phyloP scores from a whole-genome alignment of 2,888 invertebrate species.

The Platerodrilus igneus region DNA sequence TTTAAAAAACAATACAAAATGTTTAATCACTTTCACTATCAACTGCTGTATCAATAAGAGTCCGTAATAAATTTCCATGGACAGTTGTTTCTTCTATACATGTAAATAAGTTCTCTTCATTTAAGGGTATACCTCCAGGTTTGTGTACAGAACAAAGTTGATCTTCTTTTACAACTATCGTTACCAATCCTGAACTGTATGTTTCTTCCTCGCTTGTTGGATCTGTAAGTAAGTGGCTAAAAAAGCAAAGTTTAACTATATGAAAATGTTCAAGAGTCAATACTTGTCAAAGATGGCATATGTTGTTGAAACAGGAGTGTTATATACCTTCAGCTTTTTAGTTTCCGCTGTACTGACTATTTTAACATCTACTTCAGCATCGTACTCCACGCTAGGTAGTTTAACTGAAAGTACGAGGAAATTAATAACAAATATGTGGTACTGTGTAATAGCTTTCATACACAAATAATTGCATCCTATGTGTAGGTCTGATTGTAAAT shows the following conservation, averaged over 20 bases:
- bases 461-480: too few relatives aligned
- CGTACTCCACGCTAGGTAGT: conserved; percentile 65
- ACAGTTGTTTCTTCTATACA: conserved; percentile 59
- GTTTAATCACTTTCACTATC: conserved; percentile 24
- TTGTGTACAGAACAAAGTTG: conserved; percentile 64
- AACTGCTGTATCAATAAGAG: conserved; percentile 44
- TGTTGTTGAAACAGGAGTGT: conserved; percentile 66
- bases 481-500: too few relatives aligned
- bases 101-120: conserved; percentile 53
- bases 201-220: conserved; percentile 80
- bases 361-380: conserved; percentile 63
- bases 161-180: conserved; percentile 61
- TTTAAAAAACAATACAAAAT: too few relatives aligned
- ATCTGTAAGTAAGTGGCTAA: conserved; percentile 65
- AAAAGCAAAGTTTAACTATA: conserved; percentile 40
- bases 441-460: too few relatives aligned
- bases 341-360: conserved; percentile 56
- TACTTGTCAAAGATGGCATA: conserved; percentile 71
- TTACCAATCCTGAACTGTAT: conserved; percentile 64
- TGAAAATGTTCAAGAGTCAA: conserved; percentile 35
- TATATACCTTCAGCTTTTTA: conserved; percentile 54
- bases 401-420: conserved; percentile 55
- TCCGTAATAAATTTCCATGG: conserved; percentile 52
- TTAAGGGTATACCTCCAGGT: conserved; percentile 66
- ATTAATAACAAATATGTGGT: too few relatives aligned